Percentiles rank a stretch among this genome's conserved stretches.
These are phyloP conservation scores for Lacerta viridis DNA, from an alignment of 2,797 vertebrate species.

Conservation along the genomic window DNA sequence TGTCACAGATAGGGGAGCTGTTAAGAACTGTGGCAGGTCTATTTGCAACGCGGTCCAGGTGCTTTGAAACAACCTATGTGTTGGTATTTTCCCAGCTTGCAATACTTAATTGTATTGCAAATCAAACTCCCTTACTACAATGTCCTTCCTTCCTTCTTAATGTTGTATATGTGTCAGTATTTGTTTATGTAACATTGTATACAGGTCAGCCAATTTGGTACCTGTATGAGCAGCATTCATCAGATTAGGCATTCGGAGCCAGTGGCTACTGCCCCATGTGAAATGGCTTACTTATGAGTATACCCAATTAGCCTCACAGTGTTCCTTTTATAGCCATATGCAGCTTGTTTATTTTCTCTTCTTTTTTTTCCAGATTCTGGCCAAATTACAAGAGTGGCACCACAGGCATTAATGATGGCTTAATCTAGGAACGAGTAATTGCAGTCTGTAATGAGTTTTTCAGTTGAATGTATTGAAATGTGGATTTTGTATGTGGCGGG, in stretches of 20 bases:
- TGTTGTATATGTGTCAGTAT: background rate
- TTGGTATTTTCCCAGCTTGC: background rate
- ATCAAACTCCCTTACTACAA: background rate
- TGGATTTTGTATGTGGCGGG: background rate
- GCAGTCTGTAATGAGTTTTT: slow-evolving; percentile 63
- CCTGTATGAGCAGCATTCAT: background rate
- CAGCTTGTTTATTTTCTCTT: background rate
- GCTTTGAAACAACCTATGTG: background rate
- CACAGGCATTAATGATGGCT: slow-evolving; percentile 35
- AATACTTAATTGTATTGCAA: too few species aligned
- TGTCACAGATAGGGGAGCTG: background rate
- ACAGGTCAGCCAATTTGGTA: background rate
- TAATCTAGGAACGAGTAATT: slow-evolving; percentile 56
- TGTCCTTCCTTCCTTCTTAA: too few species aligned
- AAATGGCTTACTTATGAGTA: background rate
- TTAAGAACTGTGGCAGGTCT: background rate
- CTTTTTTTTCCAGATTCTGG: slow-evolving; percentile 4
- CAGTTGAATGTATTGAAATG: slow-evolving; percentile 60
- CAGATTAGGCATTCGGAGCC: background rate
- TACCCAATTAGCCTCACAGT: background rate
- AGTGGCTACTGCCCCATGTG: background rate
- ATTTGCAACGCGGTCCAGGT: background rate
- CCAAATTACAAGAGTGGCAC: slow-evolving; percentile 43
- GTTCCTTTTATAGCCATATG: slow-evolving; percentile 11
- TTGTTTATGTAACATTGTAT: too few species aligned